A percentile compares a stretch with the other conserved stretches of the same genome.
Conservation (phyloP, 2,113 vertebrate species). For the Dipodomys stephensi region DNA sequence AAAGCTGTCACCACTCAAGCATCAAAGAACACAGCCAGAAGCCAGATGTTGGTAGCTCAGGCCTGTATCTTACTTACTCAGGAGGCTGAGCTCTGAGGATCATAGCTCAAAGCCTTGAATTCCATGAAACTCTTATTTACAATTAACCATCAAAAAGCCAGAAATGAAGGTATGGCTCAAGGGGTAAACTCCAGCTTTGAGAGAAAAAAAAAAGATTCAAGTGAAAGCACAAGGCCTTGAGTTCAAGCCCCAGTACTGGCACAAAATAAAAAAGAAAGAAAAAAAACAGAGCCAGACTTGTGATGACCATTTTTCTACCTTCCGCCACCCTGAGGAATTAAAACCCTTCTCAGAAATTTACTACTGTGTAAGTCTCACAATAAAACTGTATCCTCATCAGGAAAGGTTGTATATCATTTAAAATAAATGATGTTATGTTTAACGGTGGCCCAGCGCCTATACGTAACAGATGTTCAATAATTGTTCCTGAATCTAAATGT, state of each 20-base stretch:
- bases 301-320: neutral
- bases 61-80: too few relatives aligned
- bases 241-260: too few relatives aligned
- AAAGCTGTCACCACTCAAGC: neutral
- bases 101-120: too few relatives aligned
- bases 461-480: neutral
- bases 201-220: too few relatives aligned
- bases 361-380: neutral
- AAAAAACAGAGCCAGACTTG: neutral
- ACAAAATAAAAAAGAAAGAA: too few relatives aligned
- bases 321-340: neutral
- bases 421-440: neutral
- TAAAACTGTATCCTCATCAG: neutral
- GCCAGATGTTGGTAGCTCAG: too few relatives aligned
- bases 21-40: neutral
- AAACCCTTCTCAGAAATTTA: neutral
- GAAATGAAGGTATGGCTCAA: too few relatives aligned
- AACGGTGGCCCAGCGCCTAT: neutral
- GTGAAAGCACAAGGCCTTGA: too few relatives aligned
- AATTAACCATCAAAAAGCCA: too few relatives aligned
- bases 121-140: too few relatives aligned
- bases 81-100: too few relatives aligned
- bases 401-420: neutral
- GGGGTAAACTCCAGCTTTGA: too few relatives aligned
- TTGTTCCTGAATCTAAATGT: slow-evolving; percentile 11